phyloP scores from a whole-genome alignment of 2,113 vertebrate species.

The Coryphaenoides rupestris region DNA sequence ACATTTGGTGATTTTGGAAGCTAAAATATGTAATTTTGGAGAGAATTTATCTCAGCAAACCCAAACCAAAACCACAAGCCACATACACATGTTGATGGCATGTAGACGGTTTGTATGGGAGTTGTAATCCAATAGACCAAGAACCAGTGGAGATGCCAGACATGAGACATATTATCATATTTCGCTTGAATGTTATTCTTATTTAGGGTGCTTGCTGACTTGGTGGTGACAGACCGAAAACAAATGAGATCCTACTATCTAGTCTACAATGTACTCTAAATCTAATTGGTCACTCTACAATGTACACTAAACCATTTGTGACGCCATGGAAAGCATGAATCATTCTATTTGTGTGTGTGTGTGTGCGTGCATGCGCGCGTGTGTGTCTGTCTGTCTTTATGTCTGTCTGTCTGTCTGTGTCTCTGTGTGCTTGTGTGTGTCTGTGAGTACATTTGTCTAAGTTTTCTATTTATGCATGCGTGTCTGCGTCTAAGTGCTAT shows the following conservation, averaged over 20 bases:
- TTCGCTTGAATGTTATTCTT: no score
- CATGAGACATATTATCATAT: no score
- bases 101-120: no score
- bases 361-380: neutral
- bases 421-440: neutral
- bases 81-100: no score
- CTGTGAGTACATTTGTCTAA: neutral
- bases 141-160: no score
- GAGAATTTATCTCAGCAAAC: no score
- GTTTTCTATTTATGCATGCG: neutral
- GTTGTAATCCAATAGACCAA: no score
- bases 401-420: neutral
- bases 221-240: no score
- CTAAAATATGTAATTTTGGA: no score
- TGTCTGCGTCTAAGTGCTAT: neutral
- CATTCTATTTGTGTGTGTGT: slow-evolving; percentile 5
- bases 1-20: no score
- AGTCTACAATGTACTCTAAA: neutral
- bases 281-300: neutral
- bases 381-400: neutral
- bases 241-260: neutral
- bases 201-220: no score
- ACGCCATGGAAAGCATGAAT: slow-evolving; percentile 44
- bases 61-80: no score
- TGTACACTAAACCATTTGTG: slow-evolving; percentile 22